Evolutionary conservation across 2,888 invertebrate genomes (phyloP).

Genomic region (Drosophila dives): DNA sequence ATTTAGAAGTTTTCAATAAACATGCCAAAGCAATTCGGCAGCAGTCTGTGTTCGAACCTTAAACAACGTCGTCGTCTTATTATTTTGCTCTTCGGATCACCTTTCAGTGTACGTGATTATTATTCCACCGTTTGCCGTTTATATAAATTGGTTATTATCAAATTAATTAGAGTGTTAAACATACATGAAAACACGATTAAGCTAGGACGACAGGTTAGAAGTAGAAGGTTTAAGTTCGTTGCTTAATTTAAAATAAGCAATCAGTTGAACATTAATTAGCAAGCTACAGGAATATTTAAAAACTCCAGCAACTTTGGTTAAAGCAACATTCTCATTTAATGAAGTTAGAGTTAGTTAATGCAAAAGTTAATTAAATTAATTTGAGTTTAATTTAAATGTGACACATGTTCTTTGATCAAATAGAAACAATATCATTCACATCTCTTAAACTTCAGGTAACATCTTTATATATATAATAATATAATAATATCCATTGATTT

Average conservation of each 20-base stretch:
- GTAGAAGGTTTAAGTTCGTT: constrained; percentile 29
- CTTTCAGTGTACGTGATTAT: too few relatives aligned
- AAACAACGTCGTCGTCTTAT: too few relatives aligned
- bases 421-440: too few relatives aligned
- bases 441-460: neutral
- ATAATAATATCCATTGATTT: neutral
- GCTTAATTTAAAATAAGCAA: constrained; percentile 1
- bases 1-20: too few relatives aligned
- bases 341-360: neutral
- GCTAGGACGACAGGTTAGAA: neutral
- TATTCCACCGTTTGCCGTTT: too few relatives aligned
- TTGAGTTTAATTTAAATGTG: neutral
- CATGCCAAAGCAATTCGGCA: too few relatives aligned
- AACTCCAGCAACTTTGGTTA: neutral
- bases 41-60: too few relatives aligned
- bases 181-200: neutral
- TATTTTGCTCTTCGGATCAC: too few relatives aligned
- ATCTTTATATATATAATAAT: neutral
- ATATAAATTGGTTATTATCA: too few relatives aligned
- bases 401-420: neutral
- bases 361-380: neutral
- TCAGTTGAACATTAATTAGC: too few relatives aligned
- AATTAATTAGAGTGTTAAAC: too few relatives aligned
- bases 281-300: neutral
- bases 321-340: neutral